Conservation (phyloP, 1,140 invertebrate genomes). For the Pantala flavescens region DNA sequence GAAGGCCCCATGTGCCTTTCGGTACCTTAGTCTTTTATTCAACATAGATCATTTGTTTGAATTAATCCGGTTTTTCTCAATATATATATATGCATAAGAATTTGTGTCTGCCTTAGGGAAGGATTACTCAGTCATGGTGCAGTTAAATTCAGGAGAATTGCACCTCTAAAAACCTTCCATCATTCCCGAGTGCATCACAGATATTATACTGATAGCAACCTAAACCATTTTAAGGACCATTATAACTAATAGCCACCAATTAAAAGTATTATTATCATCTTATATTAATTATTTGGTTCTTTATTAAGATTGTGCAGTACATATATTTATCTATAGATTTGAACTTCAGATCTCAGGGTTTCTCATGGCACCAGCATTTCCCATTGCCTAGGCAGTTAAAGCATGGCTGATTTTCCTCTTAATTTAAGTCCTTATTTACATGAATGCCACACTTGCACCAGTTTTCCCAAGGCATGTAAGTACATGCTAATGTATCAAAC, state of each 20-base stretch:
- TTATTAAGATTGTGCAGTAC: constrained; percentile 2
- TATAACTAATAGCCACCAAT: constrained; percentile 1
- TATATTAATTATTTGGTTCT: constrained; percentile 8
- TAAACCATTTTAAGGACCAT: neutral
- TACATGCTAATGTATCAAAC: neutral
- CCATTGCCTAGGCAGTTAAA: neutral
- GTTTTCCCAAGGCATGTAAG: neutral
- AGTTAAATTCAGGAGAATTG: neutral
- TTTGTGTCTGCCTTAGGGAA: neutral
- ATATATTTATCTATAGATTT: neutral
- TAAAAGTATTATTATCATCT: neutral
- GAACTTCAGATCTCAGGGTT: neutral
- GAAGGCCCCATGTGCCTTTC: too few species aligned
- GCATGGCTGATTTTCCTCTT: neutral
- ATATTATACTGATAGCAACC: constrained; percentile 10
- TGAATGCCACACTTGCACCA: neutral
- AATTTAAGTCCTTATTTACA: neutral
- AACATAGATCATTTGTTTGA: too few species aligned
- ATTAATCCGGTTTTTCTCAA: neutral
- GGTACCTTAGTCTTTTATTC: too few species aligned
- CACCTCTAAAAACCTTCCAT: constrained; percentile 5
- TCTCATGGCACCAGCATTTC: neutral
- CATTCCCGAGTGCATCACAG: neutral
- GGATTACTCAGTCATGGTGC: constrained; percentile 7
- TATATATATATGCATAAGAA: neutral